phyloP scores from a whole-genome alignment of 2,797 vertebrate genomes.

The Pelobates cultripes region DNA sequence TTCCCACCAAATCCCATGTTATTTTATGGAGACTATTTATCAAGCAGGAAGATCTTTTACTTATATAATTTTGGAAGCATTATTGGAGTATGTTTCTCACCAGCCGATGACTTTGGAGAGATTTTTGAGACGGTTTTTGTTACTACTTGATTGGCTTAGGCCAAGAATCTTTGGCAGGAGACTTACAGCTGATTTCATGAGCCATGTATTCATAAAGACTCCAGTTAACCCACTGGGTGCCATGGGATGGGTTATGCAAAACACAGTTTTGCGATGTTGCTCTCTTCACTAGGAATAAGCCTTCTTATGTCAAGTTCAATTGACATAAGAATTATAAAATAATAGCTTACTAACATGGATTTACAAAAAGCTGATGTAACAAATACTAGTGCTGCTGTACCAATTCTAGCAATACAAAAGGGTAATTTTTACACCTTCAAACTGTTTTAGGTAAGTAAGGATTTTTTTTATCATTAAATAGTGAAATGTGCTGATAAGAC shows the following conservation, averaged over 20 bases:
- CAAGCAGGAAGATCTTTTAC: background rate
- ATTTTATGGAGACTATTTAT: background rate
- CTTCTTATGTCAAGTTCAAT: no score
- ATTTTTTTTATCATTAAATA: no score
- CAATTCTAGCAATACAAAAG: no score
- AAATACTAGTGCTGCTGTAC: no score
- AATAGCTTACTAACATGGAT: no score
- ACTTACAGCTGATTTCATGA: background rate
- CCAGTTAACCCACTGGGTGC: background rate
- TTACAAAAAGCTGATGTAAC: no score
- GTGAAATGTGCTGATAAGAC: no score
- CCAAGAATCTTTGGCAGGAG: conserved; percentile 1
- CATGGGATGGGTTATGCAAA: background rate
- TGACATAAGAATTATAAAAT: no score
- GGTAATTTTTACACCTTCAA: no score
- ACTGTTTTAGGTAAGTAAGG: no score
- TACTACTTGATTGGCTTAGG: background rate
- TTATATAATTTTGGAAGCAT: background rate
- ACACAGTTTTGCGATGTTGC: no score
- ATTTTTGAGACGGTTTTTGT: background rate
- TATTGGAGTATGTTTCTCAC: background rate
- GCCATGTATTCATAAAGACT: background rate
- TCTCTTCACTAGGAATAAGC: background rate
- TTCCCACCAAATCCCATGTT: background rate
- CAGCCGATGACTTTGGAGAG: conserved; percentile 4